phyloP scores from a whole-genome alignment of 2,797 vertebrate genomes.

The Sparus aurata region DNA sequence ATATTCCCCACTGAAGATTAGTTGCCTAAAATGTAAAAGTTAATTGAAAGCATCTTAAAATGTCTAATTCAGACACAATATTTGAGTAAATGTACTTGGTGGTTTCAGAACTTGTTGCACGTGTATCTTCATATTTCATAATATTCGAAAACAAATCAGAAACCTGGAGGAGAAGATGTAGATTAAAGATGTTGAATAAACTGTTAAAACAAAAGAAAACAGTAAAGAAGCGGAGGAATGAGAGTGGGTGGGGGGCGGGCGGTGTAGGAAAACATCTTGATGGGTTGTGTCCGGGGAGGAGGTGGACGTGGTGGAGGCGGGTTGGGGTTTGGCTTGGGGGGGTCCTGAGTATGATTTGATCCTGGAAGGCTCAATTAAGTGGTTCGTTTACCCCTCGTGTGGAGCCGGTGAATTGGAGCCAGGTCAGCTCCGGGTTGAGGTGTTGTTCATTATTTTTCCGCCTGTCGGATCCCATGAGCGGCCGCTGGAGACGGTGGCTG shows the following conservation, averaged over 20 bases:
- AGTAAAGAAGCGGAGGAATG: neutral
- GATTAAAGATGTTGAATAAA: too few relatives aligned
- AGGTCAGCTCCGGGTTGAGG: slow-evolving; percentile 96
- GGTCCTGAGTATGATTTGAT: slow-evolving; percentile 83
- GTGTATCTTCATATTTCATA: neutral
- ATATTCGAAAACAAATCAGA: neutral
- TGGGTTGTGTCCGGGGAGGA: slow-evolving; percentile 44
- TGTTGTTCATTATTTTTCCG: slow-evolving; percentile 99
- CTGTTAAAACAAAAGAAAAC: neutral
- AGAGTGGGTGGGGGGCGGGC: neutral
- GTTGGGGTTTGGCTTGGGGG: slow-evolving; percentile 23
- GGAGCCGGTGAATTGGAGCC: slow-evolving; percentile 90
- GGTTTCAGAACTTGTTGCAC: neutral
- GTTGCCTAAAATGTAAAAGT: neutral
- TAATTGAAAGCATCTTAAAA: neutral
- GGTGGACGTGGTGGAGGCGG: slow-evolving; percentile 2
- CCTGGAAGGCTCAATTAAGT: slow-evolving; percentile 94
- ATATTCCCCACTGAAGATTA: neutral
- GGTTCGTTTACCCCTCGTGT: slow-evolving; percentile 92
- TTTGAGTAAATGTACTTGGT: neutral
- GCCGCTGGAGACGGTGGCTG: slow-evolving; percentile 89
- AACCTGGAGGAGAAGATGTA: too few relatives aligned
- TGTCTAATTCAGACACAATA: neutral
- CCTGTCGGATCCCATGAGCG: slow-evolving; percentile 98
- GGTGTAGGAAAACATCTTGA: slow-evolving; percentile 65